phyloP scores from a whole-genome alignment of 1,140 invertebrate species.

The Reticulitermes speratus region DNA sequence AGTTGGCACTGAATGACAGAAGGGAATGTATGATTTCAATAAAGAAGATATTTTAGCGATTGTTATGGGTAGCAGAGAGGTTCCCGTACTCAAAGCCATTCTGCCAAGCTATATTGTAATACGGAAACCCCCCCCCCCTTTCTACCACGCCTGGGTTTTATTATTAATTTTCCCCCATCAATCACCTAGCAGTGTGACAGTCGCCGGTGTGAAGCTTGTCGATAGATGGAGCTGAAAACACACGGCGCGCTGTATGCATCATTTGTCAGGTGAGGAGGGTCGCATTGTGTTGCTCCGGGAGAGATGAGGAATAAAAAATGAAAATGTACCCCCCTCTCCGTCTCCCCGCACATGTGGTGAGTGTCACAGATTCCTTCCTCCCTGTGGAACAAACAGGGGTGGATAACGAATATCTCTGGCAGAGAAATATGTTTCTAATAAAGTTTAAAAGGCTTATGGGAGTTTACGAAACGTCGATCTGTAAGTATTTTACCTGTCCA shows the following conservation, averaged over 20 bases:
- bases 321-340: not conserved
- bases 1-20: not conserved
- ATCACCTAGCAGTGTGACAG: slow-evolving; percentile 13
- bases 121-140: not conserved
- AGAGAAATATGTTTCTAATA: not conserved
- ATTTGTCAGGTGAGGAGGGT: slow-evolving; percentile 8
- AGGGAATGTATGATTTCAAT: not conserved
- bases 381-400: not conserved
- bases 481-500: too few relatives aligned
- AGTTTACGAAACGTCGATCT: too few relatives aligned
- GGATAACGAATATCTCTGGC: not conserved
- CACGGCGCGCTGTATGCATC: not conserved
- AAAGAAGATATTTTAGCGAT: not conserved
- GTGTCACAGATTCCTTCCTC: not conserved
- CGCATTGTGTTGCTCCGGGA: not conserved
- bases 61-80: not conserved
- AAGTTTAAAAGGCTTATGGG: too few relatives aligned
- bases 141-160: not conserved
- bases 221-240: slow-evolving; percentile 18
- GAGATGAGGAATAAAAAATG: not conserved
- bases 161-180: slow-evolving; percentile 19
- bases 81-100: not conserved
- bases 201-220: not conserved
- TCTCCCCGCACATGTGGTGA: not conserved
- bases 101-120: not conserved